Evolutionary conservation across 2,113 vertebrate species (phyloP).

Genomic region (Podilymbus podiceps): DNA sequence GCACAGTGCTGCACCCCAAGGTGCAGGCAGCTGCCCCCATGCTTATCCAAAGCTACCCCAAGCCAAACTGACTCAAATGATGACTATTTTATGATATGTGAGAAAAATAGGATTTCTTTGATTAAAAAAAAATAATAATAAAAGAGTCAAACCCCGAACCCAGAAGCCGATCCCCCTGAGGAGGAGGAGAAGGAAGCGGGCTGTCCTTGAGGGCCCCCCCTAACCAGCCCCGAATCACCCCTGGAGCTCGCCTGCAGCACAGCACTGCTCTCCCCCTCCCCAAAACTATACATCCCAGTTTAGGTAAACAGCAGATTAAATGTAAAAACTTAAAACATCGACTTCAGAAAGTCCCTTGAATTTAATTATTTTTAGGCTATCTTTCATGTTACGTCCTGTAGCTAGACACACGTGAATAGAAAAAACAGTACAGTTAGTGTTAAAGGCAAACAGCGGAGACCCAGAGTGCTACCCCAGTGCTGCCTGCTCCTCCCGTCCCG

Average conservation of each 20-base stretch:
- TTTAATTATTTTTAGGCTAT: slow-evolving; percentile 87
- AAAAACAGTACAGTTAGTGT: slow-evolving; percentile 96
- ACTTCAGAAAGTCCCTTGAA: slow-evolving; percentile 81
- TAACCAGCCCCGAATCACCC: slow-evolving; percentile 40
- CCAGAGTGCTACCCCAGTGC: slow-evolving; percentile 79
- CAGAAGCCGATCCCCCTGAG: neutral
- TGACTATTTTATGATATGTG: slow-evolving; percentile 63
- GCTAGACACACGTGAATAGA: slow-evolving; percentile 94
- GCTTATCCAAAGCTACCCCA: slow-evolving; percentile 11
- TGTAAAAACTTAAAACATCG: slow-evolving; percentile 81
- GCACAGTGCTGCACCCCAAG: neutral
- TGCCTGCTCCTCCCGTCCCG: slow-evolving; percentile 72
- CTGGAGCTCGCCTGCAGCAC: slow-evolving; percentile 72
- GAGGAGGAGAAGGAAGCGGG: neutral
- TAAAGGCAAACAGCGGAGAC: slow-evolving; percentile 95
- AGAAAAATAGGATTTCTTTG: slow-evolving; percentile 78
- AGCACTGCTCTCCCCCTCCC: slow-evolving; percentile 66
- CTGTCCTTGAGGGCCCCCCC: slow-evolving; percentile 55
- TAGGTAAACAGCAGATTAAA: slow-evolving; percentile 88
- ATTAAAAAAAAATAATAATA: slow-evolving; percentile 51
- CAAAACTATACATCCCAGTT: slow-evolving; percentile 72
- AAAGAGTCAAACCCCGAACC: neutral
- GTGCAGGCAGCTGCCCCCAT: neutral
- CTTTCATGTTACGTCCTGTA: slow-evolving; percentile 88
- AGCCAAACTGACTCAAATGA: slow-evolving; percentile 37